phyloP scores from a whole-genome alignment of 2,888 invertebrate genomes.

The Galerucella calmariensis region DNA sequence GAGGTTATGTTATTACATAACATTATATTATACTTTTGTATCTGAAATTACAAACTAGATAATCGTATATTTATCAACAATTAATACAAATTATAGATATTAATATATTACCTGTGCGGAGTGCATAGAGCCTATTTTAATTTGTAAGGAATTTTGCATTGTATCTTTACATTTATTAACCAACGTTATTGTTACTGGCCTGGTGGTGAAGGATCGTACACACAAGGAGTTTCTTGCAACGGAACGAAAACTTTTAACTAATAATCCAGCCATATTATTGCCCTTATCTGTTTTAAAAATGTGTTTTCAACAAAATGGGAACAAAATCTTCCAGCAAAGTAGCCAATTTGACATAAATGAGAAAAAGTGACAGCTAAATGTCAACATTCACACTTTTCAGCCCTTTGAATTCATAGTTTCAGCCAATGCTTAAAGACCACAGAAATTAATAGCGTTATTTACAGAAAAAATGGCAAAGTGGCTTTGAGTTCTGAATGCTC shows the following conservation, averaged over 20 bases:
- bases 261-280: constrained; percentile 49
- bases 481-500: too few species aligned
- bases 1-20: constrained; percentile 43
- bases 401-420: too few species aligned
- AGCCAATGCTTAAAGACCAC: background rate
- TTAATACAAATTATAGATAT: background rate
- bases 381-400: background rate
- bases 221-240: constrained; percentile 45
- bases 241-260: constrained; percentile 51
- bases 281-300: background rate
- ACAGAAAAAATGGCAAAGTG: too few species aligned
- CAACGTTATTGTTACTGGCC: constrained; percentile 43
- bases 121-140: constrained; percentile 38
- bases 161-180: constrained; percentile 43
- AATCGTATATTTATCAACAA: background rate
- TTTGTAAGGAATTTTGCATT: constrained; percentile 36
- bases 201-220: constrained; percentile 47
- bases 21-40: background rate
- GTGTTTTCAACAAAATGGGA: background rate
- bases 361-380: background rate
- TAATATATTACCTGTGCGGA: constrained; percentile 52
- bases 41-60: background rate
- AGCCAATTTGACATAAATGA: background rate
- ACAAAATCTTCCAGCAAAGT: background rate
- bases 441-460: too few species aligned